Percentiles rank a stretch among this genome's conserved stretches.
Evolutionary conservation across 2,888 invertebrate genomes (phyloP).

Genomic region (Phengaris alcon): DNA sequence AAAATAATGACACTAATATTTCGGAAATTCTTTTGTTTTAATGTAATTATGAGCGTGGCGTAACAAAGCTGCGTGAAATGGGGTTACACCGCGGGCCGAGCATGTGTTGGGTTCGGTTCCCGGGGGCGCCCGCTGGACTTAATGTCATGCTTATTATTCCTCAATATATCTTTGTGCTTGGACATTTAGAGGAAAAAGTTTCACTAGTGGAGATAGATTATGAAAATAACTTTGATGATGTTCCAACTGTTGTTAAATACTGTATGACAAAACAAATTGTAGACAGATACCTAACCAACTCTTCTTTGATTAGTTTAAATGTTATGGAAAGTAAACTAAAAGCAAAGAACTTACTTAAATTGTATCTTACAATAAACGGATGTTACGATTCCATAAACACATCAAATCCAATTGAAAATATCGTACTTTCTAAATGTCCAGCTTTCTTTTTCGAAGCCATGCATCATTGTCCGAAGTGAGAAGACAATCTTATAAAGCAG

Average conservation of each 20-base stretch:
- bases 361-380: neutral
- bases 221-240: neutral
- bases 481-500: slow-evolving; percentile 71
- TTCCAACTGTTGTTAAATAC: too few relatives aligned
- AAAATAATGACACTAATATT: slow-evolving; percentile 22
- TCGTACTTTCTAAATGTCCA: slow-evolving; percentile 34
- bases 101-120: slow-evolving; percentile 74
- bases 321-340: too few relatives aligned
- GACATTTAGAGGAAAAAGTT: slow-evolving; percentile 54
- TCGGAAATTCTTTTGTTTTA: slow-evolving; percentile 40
- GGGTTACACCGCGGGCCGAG: slow-evolving; percentile 59
- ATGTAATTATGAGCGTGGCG: slow-evolving; percentile 48
- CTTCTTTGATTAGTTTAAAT: too few relatives aligned
- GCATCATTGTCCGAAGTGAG: slow-evolving; percentile 53
- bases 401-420: neutral
- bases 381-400: neutral
- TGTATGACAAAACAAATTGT: too few relatives aligned
- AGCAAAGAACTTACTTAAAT: neutral
- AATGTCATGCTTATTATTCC: slow-evolving; percentile 77
- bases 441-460: slow-evolving; percentile 40
- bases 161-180: slow-evolving; percentile 72
- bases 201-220: neutral
- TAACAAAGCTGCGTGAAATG: slow-evolving; percentile 74
- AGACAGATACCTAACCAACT: too few relatives aligned
- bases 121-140: slow-evolving; percentile 62